Base-by-base conservation (phyloP, 2,888 invertebrate species). In the Odontocolon sp. region DNA sequence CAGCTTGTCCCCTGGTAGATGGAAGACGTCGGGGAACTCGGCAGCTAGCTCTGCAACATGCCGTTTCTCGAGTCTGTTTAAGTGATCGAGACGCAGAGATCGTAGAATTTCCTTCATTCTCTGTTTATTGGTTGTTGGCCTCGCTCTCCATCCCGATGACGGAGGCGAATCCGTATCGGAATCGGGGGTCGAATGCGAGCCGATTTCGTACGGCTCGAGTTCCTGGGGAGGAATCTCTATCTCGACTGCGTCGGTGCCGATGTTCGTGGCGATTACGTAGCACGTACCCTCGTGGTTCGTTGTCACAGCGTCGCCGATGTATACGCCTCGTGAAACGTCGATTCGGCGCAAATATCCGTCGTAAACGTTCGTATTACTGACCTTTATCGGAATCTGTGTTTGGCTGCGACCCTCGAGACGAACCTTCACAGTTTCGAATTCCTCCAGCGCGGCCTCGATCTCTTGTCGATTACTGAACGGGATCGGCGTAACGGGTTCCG, bases 1-100 rank as follows among this genome's bases (percentile, higher is more conserved):
- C n/a, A 79, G 26, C 50, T 56, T 67, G 11, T 79, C 73, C 0
- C 70, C 77, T 3, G 76, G 72, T 1, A 73, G n/a, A 14, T 69
- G 28, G 26, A 71, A 74, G 18, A 61, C 28, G 31, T 68, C 45
- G 0, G 64, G 54, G 14, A 57, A 75, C 21, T 68, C 31, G 5
- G 26, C 11, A 1, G 69, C 9, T 1, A 67, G 23, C 9, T 2
- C 9, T 0, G 57, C 18, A 1, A 75, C 38, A 31, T 56, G 54
- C 0, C 31, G 18, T 14, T 42, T 16, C 36, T 79, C 75, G 26
- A 28, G 9, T 1, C 57, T 52, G 21, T 71, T 67, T 3, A 80
- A 47, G 2, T 72, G 54, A 5, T 52, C 38, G 0, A 78, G 9
- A 2, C 71, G 16, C 0, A 75, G 8, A 4, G n/a, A 1, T 28